Conservation (phyloP, 2,888 invertebrate genomes). For the Scaeva pyrastri region DNA sequence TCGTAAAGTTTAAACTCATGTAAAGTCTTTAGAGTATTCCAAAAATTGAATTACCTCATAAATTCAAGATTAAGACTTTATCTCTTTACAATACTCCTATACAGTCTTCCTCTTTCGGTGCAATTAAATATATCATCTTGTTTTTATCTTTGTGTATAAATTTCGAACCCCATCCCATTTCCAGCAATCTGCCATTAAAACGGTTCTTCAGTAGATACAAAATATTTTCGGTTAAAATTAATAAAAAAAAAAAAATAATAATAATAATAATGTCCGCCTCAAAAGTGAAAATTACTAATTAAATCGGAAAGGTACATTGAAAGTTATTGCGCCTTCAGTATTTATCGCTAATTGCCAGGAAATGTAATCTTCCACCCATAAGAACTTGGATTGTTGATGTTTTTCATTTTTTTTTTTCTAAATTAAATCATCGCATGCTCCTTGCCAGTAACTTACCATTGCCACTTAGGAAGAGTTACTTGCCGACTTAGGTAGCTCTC, state of each 20-base stretch:
- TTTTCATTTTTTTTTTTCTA: constrained; percentile 33
- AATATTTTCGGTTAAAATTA: constrained; percentile 16
- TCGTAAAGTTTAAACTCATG: background rate
- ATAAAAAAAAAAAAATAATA: background rate
- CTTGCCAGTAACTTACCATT: constrained; percentile 48
- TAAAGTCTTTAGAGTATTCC: too few relatives aligned
- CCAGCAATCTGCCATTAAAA: background rate
- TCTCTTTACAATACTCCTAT: background rate
- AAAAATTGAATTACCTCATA: background rate
- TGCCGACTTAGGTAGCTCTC: constrained; percentile 12
- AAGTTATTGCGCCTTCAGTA: constrained; percentile 47
- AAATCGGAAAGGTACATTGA: constrained; percentile 46
- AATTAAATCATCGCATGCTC: constrained; percentile 72
- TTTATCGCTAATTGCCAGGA: constrained; percentile 73
- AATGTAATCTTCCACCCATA: constrained; percentile 49
- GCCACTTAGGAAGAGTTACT: constrained; percentile 10
- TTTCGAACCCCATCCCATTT: background rate
- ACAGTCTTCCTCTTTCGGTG: background rate
- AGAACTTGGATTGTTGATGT: constrained; percentile 15
- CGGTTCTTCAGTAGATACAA: constrained; percentile 3
- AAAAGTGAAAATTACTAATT: constrained; percentile 51
- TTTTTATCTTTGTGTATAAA: constrained; percentile 9
- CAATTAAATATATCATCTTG: constrained; percentile 18
- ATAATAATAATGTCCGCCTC: background rate
- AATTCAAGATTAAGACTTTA: background rate